phyloP scores from a whole-genome alignment of 2,888 invertebrate genomes.

The Ichneumoninae sp. region DNA sequence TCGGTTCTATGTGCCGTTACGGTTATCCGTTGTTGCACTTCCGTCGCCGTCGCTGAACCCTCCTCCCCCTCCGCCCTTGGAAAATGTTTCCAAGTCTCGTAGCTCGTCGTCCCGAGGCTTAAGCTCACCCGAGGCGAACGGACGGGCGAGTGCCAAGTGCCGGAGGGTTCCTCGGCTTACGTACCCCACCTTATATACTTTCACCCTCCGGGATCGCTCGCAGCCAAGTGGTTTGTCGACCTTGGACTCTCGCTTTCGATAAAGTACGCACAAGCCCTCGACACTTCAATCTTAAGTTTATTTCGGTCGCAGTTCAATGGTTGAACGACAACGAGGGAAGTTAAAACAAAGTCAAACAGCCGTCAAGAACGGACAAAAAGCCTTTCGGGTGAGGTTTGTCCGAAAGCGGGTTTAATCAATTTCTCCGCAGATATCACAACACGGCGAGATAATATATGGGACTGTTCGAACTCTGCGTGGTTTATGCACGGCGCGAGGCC shows the following conservation, averaged over 20 bases:
- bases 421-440: neutral
- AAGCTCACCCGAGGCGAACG: slow-evolving; percentile 49
- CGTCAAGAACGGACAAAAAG: neutral
- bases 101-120: slow-evolving; percentile 39
- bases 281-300: neutral
- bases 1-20: slow-evolving; percentile 16
- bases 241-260: slow-evolving; percentile 54
- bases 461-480: neutral
- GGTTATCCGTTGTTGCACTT: slow-evolving; percentile 53
- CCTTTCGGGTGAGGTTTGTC: neutral
- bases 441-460: neutral
- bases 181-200: slow-evolving; percentile 44
- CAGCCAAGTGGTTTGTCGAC: slow-evolving; percentile 54
- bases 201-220: slow-evolving; percentile 55
- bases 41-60: neutral
- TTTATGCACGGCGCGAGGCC: neutral
- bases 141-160: slow-evolving; percentile 45
- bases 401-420: neutral
- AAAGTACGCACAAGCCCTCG: slow-evolving; percentile 26
- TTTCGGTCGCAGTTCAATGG: neutral
- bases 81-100: slow-evolving; percentile 47
- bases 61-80: slow-evolving; percentile 16
- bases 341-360: neutral
- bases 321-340: neutral
- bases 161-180: slow-evolving; percentile 40